Evolutionary conservation across 2,888 invertebrate genomes (phyloP), one percentile per base, ranked within the genome.

Genomic region (Pyrocoelia pectoralis): DNA sequence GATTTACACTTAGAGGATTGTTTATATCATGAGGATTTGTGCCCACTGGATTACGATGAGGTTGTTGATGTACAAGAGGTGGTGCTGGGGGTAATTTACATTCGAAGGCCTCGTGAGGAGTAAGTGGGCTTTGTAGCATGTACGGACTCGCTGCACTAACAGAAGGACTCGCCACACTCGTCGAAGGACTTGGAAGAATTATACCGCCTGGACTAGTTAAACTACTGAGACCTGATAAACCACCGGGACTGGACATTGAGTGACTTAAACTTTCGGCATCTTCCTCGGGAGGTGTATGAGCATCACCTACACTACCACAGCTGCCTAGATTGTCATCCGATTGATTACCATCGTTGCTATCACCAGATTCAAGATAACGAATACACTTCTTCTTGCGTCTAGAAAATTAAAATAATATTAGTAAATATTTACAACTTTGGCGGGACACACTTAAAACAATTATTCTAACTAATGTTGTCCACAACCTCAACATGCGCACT

Each of bases 371-470:
- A 91, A 95, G 92, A 86, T 96, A 96, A 74, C 96, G 92, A 79
- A 96, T 93, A 87, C 96, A 96, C 85, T 96, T 96, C 85, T 96
- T 96, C 89, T 96, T 96, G 87, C 96, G 94, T 87, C 95, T 96
- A 86, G 3, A 86, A 86, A 73, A 66, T 40, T 13, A 12, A 18
- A 50, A 10, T n/a, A 5, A 50, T 24, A 13, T 50, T 50, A 50
- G 18, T 10, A 10, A 1, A 24, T 19, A 9, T 50, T 29, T 24
- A 24, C 13, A 8, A 50, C 9, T 24, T 12, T 40, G 14, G 12
- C 8, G 9, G 17, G 15, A n/a, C 12, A 56, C 48, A 48, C 24
- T 43, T 14, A 46, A 46, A 14, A 46, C 46, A 46, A 1, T 13
- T 2, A 41, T 17, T 17, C 17, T 46, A 46, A 46, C 46, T 46